phyloP scores from a whole-genome alignment of 2,797 vertebrate genomes.

The Avahi laniger region DNA sequence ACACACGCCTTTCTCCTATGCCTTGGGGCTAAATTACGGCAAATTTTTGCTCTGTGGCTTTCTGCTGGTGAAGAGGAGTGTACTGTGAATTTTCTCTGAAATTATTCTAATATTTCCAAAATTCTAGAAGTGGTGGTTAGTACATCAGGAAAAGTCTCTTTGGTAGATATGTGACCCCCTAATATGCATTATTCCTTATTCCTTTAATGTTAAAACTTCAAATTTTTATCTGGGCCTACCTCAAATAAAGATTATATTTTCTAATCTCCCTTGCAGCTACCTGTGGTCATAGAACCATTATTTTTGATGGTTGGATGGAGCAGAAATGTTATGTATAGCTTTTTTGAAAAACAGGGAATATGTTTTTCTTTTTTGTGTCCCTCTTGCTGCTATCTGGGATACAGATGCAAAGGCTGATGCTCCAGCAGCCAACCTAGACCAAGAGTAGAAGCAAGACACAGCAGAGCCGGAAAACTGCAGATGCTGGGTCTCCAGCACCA shows the following conservation, averaged over 20 bases:
- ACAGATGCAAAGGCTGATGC: background rate
- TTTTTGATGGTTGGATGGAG: background rate
- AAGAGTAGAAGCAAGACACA: background rate
- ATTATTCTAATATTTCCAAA: background rate
- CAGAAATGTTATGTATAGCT: background rate
- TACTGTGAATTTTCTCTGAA: background rate
- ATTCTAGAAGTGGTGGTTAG: background rate
- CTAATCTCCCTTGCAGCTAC: background rate
- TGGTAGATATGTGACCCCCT: background rate
- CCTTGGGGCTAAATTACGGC: background rate
- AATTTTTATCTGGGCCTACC: background rate
- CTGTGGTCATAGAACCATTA: background rate
- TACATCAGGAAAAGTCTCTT: background rate
- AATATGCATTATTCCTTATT: background rate
- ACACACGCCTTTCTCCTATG: background rate
- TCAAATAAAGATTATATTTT: background rate
- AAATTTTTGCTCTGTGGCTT: background rate
- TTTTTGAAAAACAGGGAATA: background rate
- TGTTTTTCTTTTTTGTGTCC: background rate
- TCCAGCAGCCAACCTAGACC: background rate
- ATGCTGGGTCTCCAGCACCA: background rate
- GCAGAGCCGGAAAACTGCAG: background rate
- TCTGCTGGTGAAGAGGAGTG: background rate
- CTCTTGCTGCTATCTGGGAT: background rate
- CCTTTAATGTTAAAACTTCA: background rate